These are phyloP conservation scores for Drosophila obscura DNA, from an alignment of 1,140 invertebrate genomes.

Conservation along the genomic window DNA sequence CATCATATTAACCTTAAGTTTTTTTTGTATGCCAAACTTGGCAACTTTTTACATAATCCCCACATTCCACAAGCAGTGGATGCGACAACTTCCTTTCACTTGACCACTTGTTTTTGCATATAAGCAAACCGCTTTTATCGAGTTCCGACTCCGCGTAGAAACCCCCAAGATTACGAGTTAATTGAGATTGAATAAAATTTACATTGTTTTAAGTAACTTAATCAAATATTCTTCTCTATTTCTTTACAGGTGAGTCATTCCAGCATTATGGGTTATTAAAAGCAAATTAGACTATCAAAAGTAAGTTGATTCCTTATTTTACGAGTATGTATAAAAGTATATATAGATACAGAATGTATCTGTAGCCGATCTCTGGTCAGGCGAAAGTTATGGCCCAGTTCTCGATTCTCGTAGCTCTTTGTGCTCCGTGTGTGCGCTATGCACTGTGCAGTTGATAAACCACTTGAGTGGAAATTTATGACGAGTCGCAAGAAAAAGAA, in stretches of 20 bases:
- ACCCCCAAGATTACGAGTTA: background rate
- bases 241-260: constrained; percentile 66
- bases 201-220: constrained; percentile 5
- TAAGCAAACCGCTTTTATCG: constrained; percentile 46
- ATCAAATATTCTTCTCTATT: constrained; percentile 24
- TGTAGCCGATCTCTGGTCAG: constrained; percentile 8
- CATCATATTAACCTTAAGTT: too few relatives aligned
- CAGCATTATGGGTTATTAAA: constrained; percentile 8
- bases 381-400: constrained; percentile 47
- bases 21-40: background rate
- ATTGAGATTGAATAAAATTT: constrained; percentile 6
- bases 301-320: constrained; percentile 20
- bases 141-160: constrained; percentile 16
- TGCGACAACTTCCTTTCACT: too few relatives aligned
- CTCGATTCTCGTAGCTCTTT: background rate
- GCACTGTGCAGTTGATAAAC: constrained; percentile 58
- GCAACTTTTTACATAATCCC: constrained; percentile 29
- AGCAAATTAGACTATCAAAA: background rate
- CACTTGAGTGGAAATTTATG: constrained; percentile 70
- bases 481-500: constrained; percentile 51
- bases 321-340: background rate
- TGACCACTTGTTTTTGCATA: constrained; percentile 18
- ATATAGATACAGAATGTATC: constrained; percentile 7
- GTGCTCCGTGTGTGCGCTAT: constrained; percentile 7
- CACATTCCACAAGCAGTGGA: constrained; percentile 30